Percentiles rank a stretch among this genome's conserved stretches.
Evolutionary conservation across 2,888 invertebrate species (phyloP).

Genomic region (Petrolisthes cinctipes): DNA sequence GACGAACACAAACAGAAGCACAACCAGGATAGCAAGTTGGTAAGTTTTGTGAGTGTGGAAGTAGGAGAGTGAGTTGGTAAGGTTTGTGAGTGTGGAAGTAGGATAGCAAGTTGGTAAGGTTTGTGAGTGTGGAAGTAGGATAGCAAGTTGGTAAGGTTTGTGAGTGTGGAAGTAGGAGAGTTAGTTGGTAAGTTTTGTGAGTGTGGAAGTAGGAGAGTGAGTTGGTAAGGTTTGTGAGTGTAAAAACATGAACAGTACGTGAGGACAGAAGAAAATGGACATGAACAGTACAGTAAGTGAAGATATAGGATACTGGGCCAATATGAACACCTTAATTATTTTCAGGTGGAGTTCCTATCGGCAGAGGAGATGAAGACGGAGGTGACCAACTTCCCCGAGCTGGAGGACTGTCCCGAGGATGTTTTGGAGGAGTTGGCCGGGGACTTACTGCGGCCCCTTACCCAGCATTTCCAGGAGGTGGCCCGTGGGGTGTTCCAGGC

Average conservation of each 20-base stretch:
- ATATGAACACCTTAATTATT: too few relatives aligned
- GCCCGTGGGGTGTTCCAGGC: constrained; percentile 83
- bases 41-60: neutral
- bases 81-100: neutral
- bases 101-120: neutral
- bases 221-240: neutral
- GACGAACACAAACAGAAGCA: constrained; percentile 67
- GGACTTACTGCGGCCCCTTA: constrained; percentile 74
- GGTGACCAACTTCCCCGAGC: constrained; percentile 72
- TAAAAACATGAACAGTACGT: too few relatives aligned
- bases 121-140: constrained; percentile 25
- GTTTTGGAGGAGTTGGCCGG: constrained; percentile 79
- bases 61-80: constrained; percentile 11
- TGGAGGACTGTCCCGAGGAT: constrained; percentile 78
- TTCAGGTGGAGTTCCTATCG: constrained; percentile 76
- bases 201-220: constrained; percentile 3
- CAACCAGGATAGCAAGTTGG: constrained; percentile 22
- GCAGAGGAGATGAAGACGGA: constrained; percentile 78
- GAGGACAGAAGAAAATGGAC: too few relatives aligned
- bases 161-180: neutral
- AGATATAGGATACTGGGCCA: too few relatives aligned
- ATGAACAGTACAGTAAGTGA: too few relatives aligned
- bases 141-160: neutral
- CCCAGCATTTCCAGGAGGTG: constrained; percentile 71
- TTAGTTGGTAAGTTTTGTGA: neutral